phyloP scores from a whole-genome alignment of 2,113 vertebrate genomes.

The Pelecanus crispus region DNA sequence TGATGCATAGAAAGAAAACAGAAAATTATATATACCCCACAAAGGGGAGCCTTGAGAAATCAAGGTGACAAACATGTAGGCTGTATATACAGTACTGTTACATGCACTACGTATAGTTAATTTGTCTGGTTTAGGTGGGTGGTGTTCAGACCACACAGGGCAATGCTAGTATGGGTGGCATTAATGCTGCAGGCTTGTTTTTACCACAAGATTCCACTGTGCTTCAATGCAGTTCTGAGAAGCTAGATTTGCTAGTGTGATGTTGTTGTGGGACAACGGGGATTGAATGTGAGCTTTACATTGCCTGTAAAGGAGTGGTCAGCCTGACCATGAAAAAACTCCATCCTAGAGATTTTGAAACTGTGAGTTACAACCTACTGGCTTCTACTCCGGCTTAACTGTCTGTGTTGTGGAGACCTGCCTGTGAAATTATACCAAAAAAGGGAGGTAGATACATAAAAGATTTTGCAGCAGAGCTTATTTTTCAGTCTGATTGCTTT shows the following conservation, averaged over 20 bases:
- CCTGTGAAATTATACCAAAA: background rate
- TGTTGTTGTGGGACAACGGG: background rate
- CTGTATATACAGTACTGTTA: background rate
- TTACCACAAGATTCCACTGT: background rate
- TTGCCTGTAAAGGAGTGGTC: background rate
- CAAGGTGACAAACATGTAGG: background rate
- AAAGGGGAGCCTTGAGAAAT: background rate
- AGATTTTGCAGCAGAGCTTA: background rate
- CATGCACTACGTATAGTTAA: rapidly evolving
- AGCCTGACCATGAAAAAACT: background rate
- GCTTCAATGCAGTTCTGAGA: background rate
- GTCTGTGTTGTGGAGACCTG: background rate
- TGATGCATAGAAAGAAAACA: background rate
- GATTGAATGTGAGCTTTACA: background rate
- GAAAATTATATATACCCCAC: background rate
- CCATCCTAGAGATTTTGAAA: background rate
- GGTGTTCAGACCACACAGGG: background rate
- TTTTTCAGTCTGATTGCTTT: background rate
- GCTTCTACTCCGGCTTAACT: background rate
- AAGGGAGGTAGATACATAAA: background rate
- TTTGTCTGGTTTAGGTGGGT: background rate
- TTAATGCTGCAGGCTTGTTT: background rate
- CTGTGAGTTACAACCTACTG: background rate
- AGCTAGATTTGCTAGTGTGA: background rate
- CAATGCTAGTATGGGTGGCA: background rate